Evolutionary conservation across 2,797 vertebrate genomes (phyloP).

Genomic region (Dendrocincla fuliginosa): DNA sequence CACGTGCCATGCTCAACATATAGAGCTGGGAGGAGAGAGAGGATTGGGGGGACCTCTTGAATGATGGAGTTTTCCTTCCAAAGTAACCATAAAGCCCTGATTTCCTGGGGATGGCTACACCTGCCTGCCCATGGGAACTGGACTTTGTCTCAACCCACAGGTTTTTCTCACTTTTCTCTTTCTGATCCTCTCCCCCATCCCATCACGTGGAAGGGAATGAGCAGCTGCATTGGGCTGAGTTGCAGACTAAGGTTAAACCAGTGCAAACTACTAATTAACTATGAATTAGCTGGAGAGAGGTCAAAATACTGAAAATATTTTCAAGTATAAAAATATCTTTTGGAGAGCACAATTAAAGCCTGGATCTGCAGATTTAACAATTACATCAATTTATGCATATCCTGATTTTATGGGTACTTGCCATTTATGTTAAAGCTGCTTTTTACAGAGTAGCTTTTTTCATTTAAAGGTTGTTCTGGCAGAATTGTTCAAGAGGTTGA

Average conservation of each 20-base stretch:
- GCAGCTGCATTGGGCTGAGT: neutral
- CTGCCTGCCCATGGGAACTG: neutral
- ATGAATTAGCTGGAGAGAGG: neutral
- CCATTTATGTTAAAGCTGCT: neutral
- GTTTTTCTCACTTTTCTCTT: neutral
- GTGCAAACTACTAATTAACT: neutral
- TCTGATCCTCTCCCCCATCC: neutral
- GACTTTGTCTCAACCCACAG: neutral
- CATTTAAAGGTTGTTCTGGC: neutral
- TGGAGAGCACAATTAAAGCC: neutral
- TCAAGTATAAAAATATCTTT: neutral
- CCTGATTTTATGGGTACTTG: neutral
- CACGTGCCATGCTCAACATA: too few species aligned
- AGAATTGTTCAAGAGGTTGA: neutral
- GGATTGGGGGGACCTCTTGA: accelerated
- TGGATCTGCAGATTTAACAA: neutral
- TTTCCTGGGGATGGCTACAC: neutral
- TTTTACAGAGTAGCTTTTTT: neutral
- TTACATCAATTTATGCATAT: neutral
- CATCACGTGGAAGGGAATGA: neutral
- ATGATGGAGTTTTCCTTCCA: neutral
- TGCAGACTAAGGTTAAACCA: neutral
- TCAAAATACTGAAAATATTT: neutral
- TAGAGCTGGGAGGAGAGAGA: neutral
- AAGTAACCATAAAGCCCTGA: too few species aligned